Conservation (phyloP, 2,888 invertebrate genomes). For the Zaprionus bogoriensis region DNA sequence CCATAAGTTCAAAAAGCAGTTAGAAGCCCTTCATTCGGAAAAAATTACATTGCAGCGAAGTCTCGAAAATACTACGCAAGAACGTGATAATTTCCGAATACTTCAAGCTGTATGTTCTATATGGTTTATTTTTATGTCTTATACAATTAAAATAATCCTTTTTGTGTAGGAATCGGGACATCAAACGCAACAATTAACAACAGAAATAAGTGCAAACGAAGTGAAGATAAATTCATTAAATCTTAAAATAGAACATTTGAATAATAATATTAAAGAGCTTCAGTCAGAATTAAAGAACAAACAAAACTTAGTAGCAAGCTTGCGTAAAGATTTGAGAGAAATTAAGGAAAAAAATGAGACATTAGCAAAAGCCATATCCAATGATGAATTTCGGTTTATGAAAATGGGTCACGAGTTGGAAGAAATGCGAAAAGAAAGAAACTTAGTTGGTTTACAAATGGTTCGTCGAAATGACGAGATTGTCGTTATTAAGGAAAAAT, state of each 20-base stretch:
- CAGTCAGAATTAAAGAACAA: constrained; percentile 83
- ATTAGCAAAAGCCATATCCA: constrained; percentile 87
- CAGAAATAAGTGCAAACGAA: constrained; percentile 91
- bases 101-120: constrained; percentile 87
- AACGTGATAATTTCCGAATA: constrained; percentile 87
- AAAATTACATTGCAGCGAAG: constrained; percentile 90
- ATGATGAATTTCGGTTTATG: constrained; percentile 87
- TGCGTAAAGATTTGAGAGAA: constrained; percentile 77
- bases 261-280: constrained; percentile 88
- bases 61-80: constrained; percentile 87
- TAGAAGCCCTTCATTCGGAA: constrained; percentile 90
- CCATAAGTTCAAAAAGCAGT: constrained; percentile 85
- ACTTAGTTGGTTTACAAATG: constrained; percentile 92
- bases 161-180: constrained; percentile 84
- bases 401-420: constrained; percentile 90
- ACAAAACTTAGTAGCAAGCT: constrained; percentile 62
- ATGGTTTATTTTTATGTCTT: not conserved
- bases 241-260: constrained; percentile 85
- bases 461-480: constrained; percentile 93
- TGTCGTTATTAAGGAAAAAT: constrained; percentile 90
- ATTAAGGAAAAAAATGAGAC: constrained; percentile 81
- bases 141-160: not conserved
- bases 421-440: constrained; percentile 89
- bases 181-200: constrained; percentile 93
- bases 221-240: constrained; percentile 88